Evolutionary conservation across 1,140 invertebrate genomes (phyloP), one percentile per base, ranked within the genome.

Genomic region (Drosophila mauritiana): DNA sequence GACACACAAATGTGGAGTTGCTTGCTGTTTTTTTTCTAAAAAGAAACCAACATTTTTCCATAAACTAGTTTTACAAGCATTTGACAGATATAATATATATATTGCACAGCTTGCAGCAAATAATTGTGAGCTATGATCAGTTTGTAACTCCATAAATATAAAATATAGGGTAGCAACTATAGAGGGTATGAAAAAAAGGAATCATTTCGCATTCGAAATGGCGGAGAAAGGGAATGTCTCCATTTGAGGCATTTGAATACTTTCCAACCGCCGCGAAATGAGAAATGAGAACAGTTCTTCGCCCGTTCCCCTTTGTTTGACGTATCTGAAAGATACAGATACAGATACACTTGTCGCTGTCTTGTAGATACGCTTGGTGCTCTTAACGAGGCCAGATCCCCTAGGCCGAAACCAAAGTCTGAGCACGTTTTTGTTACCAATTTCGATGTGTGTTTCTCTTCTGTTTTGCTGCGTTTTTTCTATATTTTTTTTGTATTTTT

Each of bases 341-440:
- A 36, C 27, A 54, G 69, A 42, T 67, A 36, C 57, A 59, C 17
- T 51, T 73, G 37, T 51, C 62, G 43, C 20, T 43, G 17, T 31
- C 62, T 12, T 13, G 31, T 31, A 56, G 51, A 43, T 56, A 39
- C 15, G 55, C 8, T 31, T 74, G 10, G 37, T 64, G 25, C 54
- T 62, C 8, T 40, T 54, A 84, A 80, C 59, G 73, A 78, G 81
- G 81, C 73, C 80, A 67, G 17, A 51, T 48, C 69, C 39, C 48
- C 68, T 68, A 74, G 69, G 58, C 69, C 49, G 39, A 25, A 59
- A 55, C 31, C 73, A 27, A 63, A 82, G 78, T 88, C 83, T 62
- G 56, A 43, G 63, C 81, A 85, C 78, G 81, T 85, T 86, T 85
- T 82, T 70, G 81, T 86, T 78, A 85, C 82, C 56, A 86, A 78